These are phyloP conservation scores for Olivierus martensii DNA, from an alignment of 1,140 invertebrate species.

Conservation along the genomic window DNA sequence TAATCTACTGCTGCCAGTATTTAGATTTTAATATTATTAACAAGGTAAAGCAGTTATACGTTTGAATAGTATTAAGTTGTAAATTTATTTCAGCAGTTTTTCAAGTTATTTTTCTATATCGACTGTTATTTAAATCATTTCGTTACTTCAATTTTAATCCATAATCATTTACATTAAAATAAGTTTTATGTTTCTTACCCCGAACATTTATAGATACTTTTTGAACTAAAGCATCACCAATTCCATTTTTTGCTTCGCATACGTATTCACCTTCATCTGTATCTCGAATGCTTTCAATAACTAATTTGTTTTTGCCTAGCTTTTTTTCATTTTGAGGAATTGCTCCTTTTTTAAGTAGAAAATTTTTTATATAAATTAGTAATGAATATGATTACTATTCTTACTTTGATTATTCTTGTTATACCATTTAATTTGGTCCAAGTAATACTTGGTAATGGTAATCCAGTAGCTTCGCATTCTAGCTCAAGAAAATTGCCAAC, in stretches of 20 bases:
- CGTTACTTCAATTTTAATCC: too few species aligned
- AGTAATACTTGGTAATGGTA: not conserved
- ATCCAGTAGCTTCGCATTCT: not conserved
- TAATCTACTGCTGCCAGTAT: too few species aligned
- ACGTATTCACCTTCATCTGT: constrained; percentile 26
- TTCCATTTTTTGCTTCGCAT: constrained; percentile 35
- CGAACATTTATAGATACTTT: constrained; percentile 33
- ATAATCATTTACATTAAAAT: too few species aligned
- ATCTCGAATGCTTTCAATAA: not conserved
- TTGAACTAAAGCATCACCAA: constrained; percentile 33
- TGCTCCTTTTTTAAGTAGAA: not conserved
- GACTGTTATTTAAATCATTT: too few species aligned
- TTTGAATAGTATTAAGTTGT: too few species aligned
- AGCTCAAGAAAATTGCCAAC: not conserved
- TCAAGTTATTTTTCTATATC: too few species aligned
- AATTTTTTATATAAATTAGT: too few species aligned
- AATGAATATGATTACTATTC: too few species aligned
- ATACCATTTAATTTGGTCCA: not conserved
- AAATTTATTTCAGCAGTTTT: too few species aligned
- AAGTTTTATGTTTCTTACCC: constrained; percentile 16
- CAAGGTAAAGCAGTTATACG: too few species aligned
- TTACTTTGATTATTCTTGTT: not conserved
- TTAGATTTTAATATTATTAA: too few species aligned
- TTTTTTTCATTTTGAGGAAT: not conserved
- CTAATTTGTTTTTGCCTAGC: not conserved